Evolutionary conservation across 2,113 vertebrate genomes (phyloP).

Genomic region (Semicossyphus pulcher): DNA sequence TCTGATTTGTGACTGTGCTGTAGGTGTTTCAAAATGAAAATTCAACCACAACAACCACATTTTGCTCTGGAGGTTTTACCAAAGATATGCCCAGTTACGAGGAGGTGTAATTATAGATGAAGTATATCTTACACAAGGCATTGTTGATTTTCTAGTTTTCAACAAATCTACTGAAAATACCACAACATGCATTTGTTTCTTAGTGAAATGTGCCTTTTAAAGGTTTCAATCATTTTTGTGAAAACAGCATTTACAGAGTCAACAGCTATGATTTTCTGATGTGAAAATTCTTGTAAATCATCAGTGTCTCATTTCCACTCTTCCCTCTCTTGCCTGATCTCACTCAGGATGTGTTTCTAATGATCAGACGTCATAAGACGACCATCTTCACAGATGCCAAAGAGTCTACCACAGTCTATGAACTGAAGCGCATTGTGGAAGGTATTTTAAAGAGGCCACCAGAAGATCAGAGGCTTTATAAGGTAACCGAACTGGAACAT

Average conservation of each 20-base stretch:
- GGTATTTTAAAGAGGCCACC: slow-evolving; percentile 91
- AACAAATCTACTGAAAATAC: too few species aligned
- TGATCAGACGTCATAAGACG: slow-evolving; percentile 92
- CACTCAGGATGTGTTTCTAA: slow-evolving; percentile 91
- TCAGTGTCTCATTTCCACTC: slow-evolving; percentile 7
- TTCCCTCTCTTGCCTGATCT: not conserved
- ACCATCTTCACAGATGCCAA: slow-evolving; percentile 95
- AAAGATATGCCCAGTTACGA: too few species aligned
- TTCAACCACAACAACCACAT: too few species aligned
- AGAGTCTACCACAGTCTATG: slow-evolving; percentile 91
- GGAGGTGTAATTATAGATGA: too few species aligned
- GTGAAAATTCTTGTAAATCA: not conserved
- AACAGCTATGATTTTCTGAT: not conserved
- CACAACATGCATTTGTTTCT: too few species aligned
- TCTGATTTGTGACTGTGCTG: too few species aligned
- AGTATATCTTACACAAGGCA: too few species aligned
- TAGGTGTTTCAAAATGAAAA: too few species aligned
- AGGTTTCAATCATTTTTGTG: not conserved
- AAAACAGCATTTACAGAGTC: not conserved
- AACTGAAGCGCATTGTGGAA: slow-evolving; percentile 92
- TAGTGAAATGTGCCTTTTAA: too few species aligned
- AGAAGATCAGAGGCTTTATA: slow-evolving; percentile 92
- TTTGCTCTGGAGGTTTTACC: too few species aligned
- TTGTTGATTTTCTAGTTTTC: too few species aligned
- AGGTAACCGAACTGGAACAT: slow-evolving; percentile 75